These are phyloP conservation scores for Trachymyrmex cornetzi DNA, from an alignment of 1,140 invertebrate genomes.

Conservation along the genomic window DNA sequence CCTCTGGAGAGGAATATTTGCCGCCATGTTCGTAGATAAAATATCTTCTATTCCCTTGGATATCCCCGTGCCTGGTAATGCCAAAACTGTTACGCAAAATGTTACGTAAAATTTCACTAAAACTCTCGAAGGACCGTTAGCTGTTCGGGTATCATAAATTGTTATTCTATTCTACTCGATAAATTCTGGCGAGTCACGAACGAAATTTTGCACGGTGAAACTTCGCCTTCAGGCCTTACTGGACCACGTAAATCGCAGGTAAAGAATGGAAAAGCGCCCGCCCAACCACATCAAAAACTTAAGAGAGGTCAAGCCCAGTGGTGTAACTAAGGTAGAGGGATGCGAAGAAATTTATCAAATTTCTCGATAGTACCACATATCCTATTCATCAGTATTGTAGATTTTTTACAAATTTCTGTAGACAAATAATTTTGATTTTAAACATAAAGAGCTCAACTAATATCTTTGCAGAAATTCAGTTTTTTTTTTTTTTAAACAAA, in stretches of 20 bases:
- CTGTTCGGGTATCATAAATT: constrained; percentile 55
- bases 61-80: constrained; percentile 32
- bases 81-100: constrained; percentile 51
- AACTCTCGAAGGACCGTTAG: constrained; percentile 55
- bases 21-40: constrained; percentile 37
- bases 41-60: constrained; percentile 46
- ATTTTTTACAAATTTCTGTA: background rate
- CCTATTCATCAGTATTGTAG: background rate
- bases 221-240: constrained; percentile 36
- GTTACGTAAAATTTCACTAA: constrained; percentile 57
- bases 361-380: background rate
- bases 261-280: constrained; percentile 57
- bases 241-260: constrained; percentile 47
- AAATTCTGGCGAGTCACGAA: constrained; percentile 52
- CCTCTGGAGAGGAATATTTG: constrained; percentile 30
- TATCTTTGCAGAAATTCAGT: background rate
- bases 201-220: constrained; percentile 53
- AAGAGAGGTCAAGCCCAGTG: constrained; percentile 22
- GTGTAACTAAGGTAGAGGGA: background rate
- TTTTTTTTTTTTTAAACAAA: background rate
- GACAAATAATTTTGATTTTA: background rate
- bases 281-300: constrained; percentile 51
- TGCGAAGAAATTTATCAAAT: background rate
- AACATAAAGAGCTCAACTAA: background rate
- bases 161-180: constrained; percentile 64